Percentiles rank a stretch among this genome's conserved stretches.
Evolutionary conservation across 2,888 invertebrate genomes (phyloP).

Genomic region (Deilephila elpenor): DNA sequence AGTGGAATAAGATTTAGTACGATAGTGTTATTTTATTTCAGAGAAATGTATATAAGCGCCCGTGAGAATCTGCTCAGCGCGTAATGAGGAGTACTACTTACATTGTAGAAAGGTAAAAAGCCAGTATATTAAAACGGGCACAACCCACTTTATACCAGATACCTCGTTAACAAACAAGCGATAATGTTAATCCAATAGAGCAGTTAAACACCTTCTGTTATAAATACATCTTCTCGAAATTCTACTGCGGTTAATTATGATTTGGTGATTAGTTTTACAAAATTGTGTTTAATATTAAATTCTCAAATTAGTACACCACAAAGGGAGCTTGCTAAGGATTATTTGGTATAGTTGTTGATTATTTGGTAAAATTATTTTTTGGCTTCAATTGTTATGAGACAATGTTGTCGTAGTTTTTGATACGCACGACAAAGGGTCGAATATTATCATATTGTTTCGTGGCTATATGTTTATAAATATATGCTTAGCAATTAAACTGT

Average conservation of each 20-base stretch:
- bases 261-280: no score
- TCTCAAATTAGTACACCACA: no score
- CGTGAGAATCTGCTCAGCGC: conserved; percentile 10
- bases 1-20: background rate
- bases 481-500: no score
- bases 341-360: no score
- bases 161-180: conserved; percentile 22
- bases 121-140: conserved; percentile 1
- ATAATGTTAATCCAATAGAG: conserved; percentile 18
- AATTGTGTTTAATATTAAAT: no score
- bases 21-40: conserved; percentile 13
- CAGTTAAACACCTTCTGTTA: conserved; percentile 12
- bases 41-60: background rate
- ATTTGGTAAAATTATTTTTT: no score
- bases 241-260: background rate
- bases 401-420: no score
- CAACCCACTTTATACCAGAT: conserved; percentile 16
- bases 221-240: background rate
- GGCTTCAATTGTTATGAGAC: no score
- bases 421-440: no score
- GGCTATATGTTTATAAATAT: no score
- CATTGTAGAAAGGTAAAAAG: conserved; percentile 25
- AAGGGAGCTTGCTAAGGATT: no score
- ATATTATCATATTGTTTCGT: no score
- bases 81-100: conserved; percentile 20